A percentile compares a stretch with the other conserved stretches of the same genome.
phyloP scores from a whole-genome alignment of 2,113 vertebrate genomes.

The Cyanoderma ruficeps region DNA sequence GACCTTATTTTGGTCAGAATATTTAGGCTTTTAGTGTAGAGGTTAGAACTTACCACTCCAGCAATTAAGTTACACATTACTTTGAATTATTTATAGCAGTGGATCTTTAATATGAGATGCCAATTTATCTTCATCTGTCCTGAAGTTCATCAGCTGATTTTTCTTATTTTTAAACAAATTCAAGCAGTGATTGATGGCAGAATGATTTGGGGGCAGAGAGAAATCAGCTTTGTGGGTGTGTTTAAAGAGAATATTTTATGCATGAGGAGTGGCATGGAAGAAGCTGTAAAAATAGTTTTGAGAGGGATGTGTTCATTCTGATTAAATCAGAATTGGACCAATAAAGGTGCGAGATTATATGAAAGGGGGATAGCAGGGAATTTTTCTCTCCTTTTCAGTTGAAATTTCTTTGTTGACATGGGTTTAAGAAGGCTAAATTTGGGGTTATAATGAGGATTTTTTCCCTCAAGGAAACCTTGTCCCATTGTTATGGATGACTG shows the following conservation, averaged over 20 bases:
- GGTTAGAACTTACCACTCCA: background rate
- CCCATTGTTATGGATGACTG: background rate
- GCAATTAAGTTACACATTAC: background rate
- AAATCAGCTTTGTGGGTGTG: background rate
- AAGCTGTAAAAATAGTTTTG: background rate
- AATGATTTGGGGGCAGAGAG: background rate
- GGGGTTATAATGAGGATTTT: background rate
- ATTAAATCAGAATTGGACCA: background rate
- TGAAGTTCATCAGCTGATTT: background rate
- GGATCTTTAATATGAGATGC: background rate
- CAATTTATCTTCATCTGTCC: background rate
- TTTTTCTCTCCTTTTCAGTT: background rate
- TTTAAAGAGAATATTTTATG: background rate
- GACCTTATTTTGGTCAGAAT: background rate
- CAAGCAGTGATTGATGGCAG: background rate
- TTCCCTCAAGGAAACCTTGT: background rate
- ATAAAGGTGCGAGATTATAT: background rate
- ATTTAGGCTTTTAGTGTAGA: background rate
- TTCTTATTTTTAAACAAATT: background rate
- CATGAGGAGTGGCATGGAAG: background rate
- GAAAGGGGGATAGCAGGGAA: background rate
- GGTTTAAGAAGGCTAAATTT: background rate
- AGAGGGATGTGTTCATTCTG: background rate
- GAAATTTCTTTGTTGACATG: background rate
- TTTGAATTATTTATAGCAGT: constrained; percentile 3